These are phyloP conservation scores for Bujurquina vittata DNA, from an alignment of 2,113 vertebrate species.

Conservation along the genomic window DNA sequence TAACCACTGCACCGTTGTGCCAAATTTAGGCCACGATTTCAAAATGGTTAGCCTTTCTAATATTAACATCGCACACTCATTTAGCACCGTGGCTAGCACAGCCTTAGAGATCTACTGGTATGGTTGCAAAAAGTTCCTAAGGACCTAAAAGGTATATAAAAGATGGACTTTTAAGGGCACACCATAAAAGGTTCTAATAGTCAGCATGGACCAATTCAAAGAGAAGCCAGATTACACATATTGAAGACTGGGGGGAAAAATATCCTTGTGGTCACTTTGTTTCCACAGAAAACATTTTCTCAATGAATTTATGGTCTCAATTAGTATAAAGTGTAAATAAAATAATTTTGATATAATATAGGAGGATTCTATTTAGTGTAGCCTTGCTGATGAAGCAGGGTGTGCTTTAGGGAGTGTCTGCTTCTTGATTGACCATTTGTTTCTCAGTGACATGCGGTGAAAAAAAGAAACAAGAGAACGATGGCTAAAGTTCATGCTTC, in stretches of 20 bases:
- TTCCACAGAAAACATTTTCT: no score
- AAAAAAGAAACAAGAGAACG: not conserved
- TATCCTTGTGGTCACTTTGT: no score
- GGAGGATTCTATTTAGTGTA: no score
- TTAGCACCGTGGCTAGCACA: no score
- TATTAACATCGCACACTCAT: not conserved
- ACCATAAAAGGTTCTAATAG: no score
- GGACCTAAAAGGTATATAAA: not conserved
- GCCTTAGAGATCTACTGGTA: not conserved
- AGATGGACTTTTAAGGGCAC: not conserved
- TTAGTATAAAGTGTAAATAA: no score
- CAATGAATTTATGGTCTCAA: no score
- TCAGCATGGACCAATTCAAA: no score
- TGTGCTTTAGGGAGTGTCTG: not conserved
- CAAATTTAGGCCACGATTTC: not conserved
- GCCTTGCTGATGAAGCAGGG: no score
- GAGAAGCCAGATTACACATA: no score
- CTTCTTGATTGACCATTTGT: not conserved
- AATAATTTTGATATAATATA: no score
- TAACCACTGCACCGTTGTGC: not conserved
- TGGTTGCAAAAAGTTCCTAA: not conserved
- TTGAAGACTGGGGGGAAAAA: no score
- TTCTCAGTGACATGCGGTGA: not conserved
- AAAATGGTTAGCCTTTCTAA: not conserved
- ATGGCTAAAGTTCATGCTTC: not conserved